Conservation (phyloP, 1,140 invertebrate species). For the Aporrectodea caliginosa region DNA sequence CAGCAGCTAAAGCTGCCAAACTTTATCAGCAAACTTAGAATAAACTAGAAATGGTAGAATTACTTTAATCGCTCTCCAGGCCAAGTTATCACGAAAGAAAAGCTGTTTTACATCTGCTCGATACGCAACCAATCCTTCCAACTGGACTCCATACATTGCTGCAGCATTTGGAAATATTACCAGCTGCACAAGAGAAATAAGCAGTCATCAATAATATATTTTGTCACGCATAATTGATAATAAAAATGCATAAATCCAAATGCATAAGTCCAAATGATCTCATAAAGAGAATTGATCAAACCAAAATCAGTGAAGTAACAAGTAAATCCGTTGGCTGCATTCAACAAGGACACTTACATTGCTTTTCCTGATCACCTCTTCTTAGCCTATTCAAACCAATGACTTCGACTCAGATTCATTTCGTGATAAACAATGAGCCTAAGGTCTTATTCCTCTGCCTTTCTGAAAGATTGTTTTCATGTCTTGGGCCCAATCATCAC, state of each 20-base stretch:
- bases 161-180: slow-evolving; percentile 27
- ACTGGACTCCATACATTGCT: slow-evolving; percentile 20
- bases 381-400: no score
- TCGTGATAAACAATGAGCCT: no score
- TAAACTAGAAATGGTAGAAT: no score
- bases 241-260: neutral
- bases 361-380: no score
- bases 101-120: slow-evolving; percentile 29
- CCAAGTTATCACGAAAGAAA: slow-evolving; percentile 30
- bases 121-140: slow-evolving; percentile 33
- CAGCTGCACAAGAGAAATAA: slow-evolving; percentile 12
- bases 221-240: neutral
- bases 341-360: no score
- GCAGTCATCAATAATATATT: neutral
- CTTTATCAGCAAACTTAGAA: no score
- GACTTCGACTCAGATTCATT: no score
- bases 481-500: no score
- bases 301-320: neutral
- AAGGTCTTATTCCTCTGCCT: no score
- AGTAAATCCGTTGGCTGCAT: no score
- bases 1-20: no score
- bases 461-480: no score
- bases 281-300: neutral
- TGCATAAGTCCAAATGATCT: neutral
- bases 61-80: slow-evolving; percentile 32